Evolutionary conservation across 2,113 vertebrate species (phyloP).

Genomic region (Patagioenas fasciata): DNA sequence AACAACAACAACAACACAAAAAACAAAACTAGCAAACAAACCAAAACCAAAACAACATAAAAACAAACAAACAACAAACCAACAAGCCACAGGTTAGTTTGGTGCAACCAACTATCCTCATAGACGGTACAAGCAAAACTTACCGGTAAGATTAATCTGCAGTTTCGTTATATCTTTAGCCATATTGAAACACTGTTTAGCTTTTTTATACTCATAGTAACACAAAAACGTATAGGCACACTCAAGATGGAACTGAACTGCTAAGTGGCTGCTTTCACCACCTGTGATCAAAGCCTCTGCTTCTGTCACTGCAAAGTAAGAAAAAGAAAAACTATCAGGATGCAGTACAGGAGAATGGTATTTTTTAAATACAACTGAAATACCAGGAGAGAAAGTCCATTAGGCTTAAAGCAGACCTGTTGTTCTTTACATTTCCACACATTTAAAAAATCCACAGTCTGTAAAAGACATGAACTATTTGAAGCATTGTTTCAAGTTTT

Average conservation of each 20-base stretch:
- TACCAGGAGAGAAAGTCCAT: neutral
- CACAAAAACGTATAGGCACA: conserved; percentile 85
- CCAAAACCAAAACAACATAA: too few relatives aligned
- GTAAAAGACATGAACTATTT: neutral
- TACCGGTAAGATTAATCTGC: conserved; percentile 86
- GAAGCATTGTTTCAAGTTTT: neutral
- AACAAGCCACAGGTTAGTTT: neutral
- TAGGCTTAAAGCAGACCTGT: neutral
- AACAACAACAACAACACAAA: too few relatives aligned
- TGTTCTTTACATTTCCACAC: neutral
- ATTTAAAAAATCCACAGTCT: neutral
- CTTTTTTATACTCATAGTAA: conserved; percentile 91
- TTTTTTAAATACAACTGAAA: neutral
- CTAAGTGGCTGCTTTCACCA: conserved; percentile 73
- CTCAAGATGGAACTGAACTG: conserved; percentile 91
- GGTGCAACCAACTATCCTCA: neutral
- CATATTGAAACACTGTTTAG: conserved; percentile 82
- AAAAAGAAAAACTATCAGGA: conserved; percentile 11
- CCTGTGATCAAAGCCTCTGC: conserved; percentile 70
- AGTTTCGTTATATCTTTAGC: conserved; percentile 85
- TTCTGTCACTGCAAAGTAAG: conserved; percentile 80
- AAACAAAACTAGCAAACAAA: neutral
- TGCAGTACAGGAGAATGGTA: neutral
- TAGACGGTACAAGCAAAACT: neutral
- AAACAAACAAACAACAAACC: too few relatives aligned